Base-by-base conservation (phyloP, 2,113 vertebrate species). In the Ondatra zibethicus region DNA sequence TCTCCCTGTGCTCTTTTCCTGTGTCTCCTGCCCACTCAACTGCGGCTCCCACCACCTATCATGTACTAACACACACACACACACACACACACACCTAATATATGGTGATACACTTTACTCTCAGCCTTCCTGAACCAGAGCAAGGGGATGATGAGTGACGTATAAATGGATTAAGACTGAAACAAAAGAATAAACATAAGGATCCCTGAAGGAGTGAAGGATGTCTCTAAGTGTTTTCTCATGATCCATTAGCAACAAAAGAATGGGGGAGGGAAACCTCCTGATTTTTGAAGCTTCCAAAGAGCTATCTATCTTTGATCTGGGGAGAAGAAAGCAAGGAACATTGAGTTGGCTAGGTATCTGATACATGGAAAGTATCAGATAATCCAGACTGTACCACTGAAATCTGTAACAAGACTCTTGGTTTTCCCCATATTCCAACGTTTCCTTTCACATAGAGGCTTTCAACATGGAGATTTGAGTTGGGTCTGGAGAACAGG, bases 301-400 rank as follows among this genome's bases (percentile, higher is more conserved):
- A 88, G 36, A 87, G 8, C 21, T 72, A 13, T 58, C 63, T 45
- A 8, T 27, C 63, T 45, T 33, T 61, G n/a, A 19, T 61, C 39
- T 91, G 70, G 23, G 39, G 52, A 81, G 78, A 73, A 94, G 76
- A 94, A 3, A 92, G 5, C 65, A 89, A 92, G 19, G 45, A 84
- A 27, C 25, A 63, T n/a, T 29, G 42, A 76, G 76, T 45, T 77
- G 27, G 17, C 63, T 66, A 39, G 65, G 11, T n/a, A n/a, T n/a
- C n/a, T n/a, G n/a, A n/a, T n/a, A n/a, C n/a, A n/a, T n/a, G 33
- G 33, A 93, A 33, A 86, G 58, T 93, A 66, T 94, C 76, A 93
- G 52, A 33, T 58, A 77, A 82, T 29, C 31, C 42, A 84, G 55
- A 88, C 58, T 33, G 66, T 23, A 63, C 4, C 9, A 90, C 65